phyloP scores from a whole-genome alignment of 2,113 vertebrate species.

The Zonotrichia leucophrys region DNA sequence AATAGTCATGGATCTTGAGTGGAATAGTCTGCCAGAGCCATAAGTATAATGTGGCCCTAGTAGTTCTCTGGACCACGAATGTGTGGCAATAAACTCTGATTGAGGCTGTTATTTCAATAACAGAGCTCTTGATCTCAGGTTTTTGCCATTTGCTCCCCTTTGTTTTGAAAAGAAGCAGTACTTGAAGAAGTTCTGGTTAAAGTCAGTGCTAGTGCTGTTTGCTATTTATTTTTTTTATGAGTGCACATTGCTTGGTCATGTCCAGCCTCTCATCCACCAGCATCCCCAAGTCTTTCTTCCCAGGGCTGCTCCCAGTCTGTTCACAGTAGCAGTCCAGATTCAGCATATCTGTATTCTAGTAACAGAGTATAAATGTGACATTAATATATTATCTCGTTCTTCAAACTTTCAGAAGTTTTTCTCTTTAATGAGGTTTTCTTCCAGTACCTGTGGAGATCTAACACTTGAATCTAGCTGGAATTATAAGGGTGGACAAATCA shows the following conservation, averaged over 20 bases:
- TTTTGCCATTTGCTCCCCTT: neutral
- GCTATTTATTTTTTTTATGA: neutral
- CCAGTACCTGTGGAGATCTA: neutral
- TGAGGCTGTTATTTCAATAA: neutral
- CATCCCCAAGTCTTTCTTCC: neutral
- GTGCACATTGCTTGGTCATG: neutral
- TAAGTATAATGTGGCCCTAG: neutral
- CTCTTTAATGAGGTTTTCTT: neutral
- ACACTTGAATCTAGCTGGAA: neutral
- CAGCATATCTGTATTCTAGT: neutral
- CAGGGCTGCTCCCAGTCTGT: neutral
- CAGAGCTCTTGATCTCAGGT: neutral
- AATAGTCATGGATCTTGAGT: neutral
- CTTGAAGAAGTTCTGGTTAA: neutral
- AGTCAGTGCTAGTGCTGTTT: neutral
- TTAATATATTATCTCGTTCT: neutral
- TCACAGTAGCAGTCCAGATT: neutral
- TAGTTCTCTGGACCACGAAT: neutral
- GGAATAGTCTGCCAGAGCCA: neutral
- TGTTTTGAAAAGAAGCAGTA: neutral
- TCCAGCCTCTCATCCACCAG: neutral
- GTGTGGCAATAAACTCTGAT: neutral
- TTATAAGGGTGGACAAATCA: neutral
- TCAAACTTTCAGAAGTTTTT: neutral
- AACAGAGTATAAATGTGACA: neutral